Base-by-base conservation (phyloP, 2,888 invertebrate species). In the Byasa hedistus region DNA sequence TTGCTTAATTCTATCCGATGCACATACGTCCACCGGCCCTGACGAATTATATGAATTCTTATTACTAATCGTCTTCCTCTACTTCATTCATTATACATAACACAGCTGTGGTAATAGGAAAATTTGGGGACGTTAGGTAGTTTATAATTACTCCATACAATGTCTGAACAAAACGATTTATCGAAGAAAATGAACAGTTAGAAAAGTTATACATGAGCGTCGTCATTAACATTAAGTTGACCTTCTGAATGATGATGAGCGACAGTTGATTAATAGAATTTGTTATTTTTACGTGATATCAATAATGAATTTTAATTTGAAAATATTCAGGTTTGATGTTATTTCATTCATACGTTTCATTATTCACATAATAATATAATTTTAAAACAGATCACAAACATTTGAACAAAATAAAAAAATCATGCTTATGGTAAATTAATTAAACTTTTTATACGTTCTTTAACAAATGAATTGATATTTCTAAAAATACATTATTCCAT, bases 271-370 rank as follows among this genome's bases (percentile, higher is more conserved):
- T 27, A 27, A 56, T 56, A 2, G 17, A 19, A 27, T 24, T 23
- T 22, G 23, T 12, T 56, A 27, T 27, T 56, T 56, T 56, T 56
- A 56, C 56, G 56, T 56, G 56, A 56, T 27, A 56, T 56, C 27
- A 56, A 56, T 56, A 27, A 56, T 56, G 27, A 12, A 56, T 56
- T 56, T 22, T 22, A 10, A 10, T 22, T 22, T 54, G 3, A 22
- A 54, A 54, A 10, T 54, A 8, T 54, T 23, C 12, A 12, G 15
- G n/a, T 48, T 48, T n/a, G n/a, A 48, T 48, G 48, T 3, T 48
- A 48, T 48, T 19, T 48, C 4, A n/a, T n/a, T 48, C n/a, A n/a
- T n/a, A 48, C 48, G 5, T 3, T 48, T 48, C 5, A 19, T 7
- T 19, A n/a, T n/a, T 15, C 19, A 48, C n/a, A 19, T 48, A n/a